A percentile compares a stretch with the other conserved stretches of the same genome.
phyloP scores from a whole-genome alignment of 2,797 vertebrate species.

The Dendrocincla tyrannina region DNA sequence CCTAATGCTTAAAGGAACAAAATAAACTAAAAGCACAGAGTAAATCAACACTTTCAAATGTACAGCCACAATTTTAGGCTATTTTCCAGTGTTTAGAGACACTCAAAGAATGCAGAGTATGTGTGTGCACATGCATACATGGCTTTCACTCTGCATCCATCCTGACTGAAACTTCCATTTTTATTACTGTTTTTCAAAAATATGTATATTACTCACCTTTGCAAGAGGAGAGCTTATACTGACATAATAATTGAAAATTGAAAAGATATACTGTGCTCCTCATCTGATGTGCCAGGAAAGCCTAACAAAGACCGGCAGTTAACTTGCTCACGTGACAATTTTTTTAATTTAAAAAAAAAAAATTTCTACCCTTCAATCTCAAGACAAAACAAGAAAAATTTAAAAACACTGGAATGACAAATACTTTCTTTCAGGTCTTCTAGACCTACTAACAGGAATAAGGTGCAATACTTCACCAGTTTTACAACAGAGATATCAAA shows the following conservation, averaged over 20 bases:
- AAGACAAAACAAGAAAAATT: not conserved
- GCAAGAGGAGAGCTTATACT: not conserved
- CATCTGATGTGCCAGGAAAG: not conserved
- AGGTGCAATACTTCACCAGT: not conserved
- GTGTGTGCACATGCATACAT: rapidly evolving
- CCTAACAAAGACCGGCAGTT: not conserved
- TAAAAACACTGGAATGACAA: not conserved
- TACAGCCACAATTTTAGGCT: not conserved
- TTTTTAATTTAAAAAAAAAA: not conserved
- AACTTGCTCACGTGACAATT: not conserved
- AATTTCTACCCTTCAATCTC: not conserved
- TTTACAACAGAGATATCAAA: not conserved
- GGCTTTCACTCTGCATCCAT: not conserved
- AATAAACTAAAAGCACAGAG: not conserved
- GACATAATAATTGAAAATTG: not conserved
- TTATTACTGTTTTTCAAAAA: not conserved
- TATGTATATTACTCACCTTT: rapidly evolving
- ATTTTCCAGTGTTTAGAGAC: not conserved
- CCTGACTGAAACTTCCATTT: not conserved
- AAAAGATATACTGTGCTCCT: not conserved
- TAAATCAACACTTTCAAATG: not conserved
- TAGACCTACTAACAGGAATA: not conserved
- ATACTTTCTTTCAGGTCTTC: not conserved
- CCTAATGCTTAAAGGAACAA: not conserved
- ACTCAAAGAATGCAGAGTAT: rapidly evolving